Conservation (phyloP, 1,140 invertebrate genomes). For the Bombus waltoni region DNA sequence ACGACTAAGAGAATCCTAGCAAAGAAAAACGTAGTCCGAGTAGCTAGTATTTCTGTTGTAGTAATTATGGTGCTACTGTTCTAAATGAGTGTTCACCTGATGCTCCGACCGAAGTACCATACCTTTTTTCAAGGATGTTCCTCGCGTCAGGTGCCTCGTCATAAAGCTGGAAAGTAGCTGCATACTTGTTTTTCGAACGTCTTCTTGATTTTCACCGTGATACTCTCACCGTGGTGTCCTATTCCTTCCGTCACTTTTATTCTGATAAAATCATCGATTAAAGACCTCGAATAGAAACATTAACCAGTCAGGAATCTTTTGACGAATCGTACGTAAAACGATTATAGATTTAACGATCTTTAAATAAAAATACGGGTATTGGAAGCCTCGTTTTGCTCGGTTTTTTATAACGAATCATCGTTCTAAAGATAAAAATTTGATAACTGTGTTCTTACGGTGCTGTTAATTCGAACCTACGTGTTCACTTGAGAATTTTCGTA, state of each 20-base stretch:
- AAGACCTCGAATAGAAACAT: background rate
- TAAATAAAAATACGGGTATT: no score
- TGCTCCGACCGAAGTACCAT: constrained; percentile 38
- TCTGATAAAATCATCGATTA: constrained; percentile 55
- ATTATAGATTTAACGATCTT: background rate
- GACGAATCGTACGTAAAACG: background rate
- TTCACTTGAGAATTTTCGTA: background rate
- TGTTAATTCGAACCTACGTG: background rate
- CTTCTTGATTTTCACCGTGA: constrained; percentile 30
- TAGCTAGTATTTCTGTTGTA: background rate
- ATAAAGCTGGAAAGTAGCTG: constrained; percentile 76
- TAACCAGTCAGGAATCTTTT: background rate
- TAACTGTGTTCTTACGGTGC: background rate
- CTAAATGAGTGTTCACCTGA: constrained; percentile 38
- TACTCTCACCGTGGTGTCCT: constrained; percentile 15
- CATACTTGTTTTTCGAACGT: constrained; percentile 65
- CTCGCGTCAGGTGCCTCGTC: constrained; percentile 73
- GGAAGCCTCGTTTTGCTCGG: background rate
- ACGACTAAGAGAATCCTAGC: no score
- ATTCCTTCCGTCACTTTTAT: background rate
- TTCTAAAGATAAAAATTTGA: background rate
- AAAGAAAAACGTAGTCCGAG: constrained; percentile 8
- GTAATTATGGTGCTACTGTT: constrained; percentile 50
- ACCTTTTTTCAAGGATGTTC: constrained; percentile 76
- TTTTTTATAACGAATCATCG: background rate